Percentiles rank a stretch among this genome's conserved stretches.
Conservation (phyloP, 1,140 invertebrate species). For the Acromyrmex echinatior region DNA sequence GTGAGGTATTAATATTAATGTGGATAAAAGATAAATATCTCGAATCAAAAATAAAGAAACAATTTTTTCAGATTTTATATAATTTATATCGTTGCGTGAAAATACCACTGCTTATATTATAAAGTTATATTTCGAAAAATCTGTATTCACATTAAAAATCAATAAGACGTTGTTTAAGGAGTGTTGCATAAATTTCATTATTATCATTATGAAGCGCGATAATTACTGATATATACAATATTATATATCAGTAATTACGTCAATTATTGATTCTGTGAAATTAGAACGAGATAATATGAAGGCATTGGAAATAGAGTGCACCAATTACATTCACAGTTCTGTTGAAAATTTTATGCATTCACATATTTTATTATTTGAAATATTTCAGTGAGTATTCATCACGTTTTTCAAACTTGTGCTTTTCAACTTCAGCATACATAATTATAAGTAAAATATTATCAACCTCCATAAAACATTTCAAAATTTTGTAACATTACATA, state of each 20-base stretch:
- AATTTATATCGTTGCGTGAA: neutral
- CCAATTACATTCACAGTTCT: neutral
- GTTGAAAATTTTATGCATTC: conserved; percentile 33
- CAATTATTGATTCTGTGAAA: conserved; percentile 35
- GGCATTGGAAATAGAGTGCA: neutral
- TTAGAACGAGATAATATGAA: conserved; percentile 51
- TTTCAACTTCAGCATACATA: neutral
- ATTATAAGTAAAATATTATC: neutral
- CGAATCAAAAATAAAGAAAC: neutral
- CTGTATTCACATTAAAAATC: neutral
- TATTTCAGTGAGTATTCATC: neutral
- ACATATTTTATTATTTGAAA: neutral
- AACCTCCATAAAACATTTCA: neutral
- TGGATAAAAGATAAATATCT: neutral
- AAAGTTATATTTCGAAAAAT: neutral
- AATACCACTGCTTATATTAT: neutral
- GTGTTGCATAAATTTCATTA: conserved; percentile 15
- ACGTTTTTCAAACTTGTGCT: neutral
- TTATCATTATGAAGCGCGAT: neutral
- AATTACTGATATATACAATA: neutral
- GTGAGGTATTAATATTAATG: neutral
- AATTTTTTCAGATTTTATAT: conserved; percentile 16
- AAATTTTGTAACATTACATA: neutral
- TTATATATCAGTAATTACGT: conserved; percentile 28
- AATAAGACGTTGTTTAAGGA: conserved; percentile 29